Base-by-base conservation (phyloP, 2,113 vertebrate genomes). In the Nothoprocta perdicaria region DNA sequence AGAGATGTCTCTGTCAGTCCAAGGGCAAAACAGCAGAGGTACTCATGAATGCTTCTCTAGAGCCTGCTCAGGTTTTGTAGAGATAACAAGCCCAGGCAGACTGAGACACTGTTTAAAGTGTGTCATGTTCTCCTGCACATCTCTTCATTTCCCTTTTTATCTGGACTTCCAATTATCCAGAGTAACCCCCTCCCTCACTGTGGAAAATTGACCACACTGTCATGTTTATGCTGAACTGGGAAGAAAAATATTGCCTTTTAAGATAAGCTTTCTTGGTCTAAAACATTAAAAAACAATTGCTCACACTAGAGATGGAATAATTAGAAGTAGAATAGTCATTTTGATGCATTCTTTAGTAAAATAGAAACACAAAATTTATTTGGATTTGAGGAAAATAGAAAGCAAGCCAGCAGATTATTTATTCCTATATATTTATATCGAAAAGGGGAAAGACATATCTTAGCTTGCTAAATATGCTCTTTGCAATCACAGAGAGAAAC, bases 61-160 rank as follows among this genome's bases (percentile, higher is more conserved):
- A 76, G 3, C 3, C 8, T 87, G 8, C 1, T 76, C 31, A 19
- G 0, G 0, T 65, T 72, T 61, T 57, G 16, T 23, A 17, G 43
- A 31, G 27, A 40, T 72, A 78, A 67, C 4, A 57, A 65, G 16
- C 22, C 12, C 24, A 73, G 9, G 24, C 14, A 91, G 38, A 72
- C 14, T 3, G 31, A 84, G 12, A 24, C 14, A 16, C 74, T 0
- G 0, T 33, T 10, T 33, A 76, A 81, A 22, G 7, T 38, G 15
- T 38, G 16, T 2, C 11, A 1, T 55, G 79, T 90, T 65, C 24
- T 29, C 52, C 16, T 55, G 52, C 52, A 55, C 27, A 27, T 55
- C 14, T 15, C 76, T 84, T 87, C 31, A 61, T 75, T 91, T 78
- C 31, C 16, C 46, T 89, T 90, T 38, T 91, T 48, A 31, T 80